Percentiles rank a stretch among this genome's conserved stretches.
phyloP scores from a whole-genome alignment of 2,888 invertebrate genomes.

The Stenodera caucasica region DNA sequence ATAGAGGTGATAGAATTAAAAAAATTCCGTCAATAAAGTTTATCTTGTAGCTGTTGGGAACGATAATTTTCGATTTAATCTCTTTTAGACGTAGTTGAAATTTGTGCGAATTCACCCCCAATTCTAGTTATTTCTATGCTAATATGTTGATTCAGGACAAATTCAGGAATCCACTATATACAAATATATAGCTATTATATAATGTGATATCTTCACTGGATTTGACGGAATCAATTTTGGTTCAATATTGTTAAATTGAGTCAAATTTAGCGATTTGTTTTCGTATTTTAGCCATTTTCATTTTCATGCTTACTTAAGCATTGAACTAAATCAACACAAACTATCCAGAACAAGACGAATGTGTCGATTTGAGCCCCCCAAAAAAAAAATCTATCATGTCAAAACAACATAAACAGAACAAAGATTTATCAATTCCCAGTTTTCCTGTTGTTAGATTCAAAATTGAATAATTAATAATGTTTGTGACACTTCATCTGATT shows the following conservation, averaged over 20 bases:
- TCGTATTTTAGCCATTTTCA: background rate
- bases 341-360: slow-evolving; percentile 1
- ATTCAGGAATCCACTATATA: background rate
- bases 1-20: too few relatives aligned
- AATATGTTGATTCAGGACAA: background rate
- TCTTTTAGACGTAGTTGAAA: background rate
- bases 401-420: background rate
- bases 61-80: background rate
- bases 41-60: background rate
- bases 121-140: slow-evolving; percentile 7
- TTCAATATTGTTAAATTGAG: too few relatives aligned
- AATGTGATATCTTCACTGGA: background rate
- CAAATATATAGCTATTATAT: too few relatives aligned
- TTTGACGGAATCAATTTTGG: background rate
- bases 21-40: too few relatives aligned
- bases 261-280: too few relatives aligned
- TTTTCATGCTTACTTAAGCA: slow-evolving; percentile 12
- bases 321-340: slow-evolving; percentile 3
- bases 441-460: too few relatives aligned
- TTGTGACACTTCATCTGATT: too few relatives aligned
- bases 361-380: too few relatives aligned
- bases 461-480: too few relatives aligned
- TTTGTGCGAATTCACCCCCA: background rate
- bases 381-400: too few relatives aligned
- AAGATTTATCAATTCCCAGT: too few relatives aligned